Conservation (phyloP, 2,113 vertebrate genomes). For the Microcebus lehilahytsara region DNA sequence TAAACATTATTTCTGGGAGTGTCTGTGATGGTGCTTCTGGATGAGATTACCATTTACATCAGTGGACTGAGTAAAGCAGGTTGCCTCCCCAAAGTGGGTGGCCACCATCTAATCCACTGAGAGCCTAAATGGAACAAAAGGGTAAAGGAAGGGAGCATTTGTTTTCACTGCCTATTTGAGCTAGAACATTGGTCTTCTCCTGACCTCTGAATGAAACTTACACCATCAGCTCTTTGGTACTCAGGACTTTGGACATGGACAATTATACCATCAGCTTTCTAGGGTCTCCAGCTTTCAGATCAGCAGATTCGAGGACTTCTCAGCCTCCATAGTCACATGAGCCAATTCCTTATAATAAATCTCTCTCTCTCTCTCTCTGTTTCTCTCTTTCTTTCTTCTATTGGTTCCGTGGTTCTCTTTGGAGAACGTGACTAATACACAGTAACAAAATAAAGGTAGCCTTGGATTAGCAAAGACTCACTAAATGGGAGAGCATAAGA, state of each 20-base stretch:
- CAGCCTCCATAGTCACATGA: neutral
- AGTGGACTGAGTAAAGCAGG: neutral
- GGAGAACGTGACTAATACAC: neutral
- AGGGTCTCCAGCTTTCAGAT: neutral
- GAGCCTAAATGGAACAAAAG: neutral
- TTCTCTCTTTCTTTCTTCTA: accelerated
- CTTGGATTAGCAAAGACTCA: neutral
- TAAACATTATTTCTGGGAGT: neutral
- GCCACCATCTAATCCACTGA: neutral
- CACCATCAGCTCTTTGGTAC: neutral
- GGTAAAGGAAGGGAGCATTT: neutral
- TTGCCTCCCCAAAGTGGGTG: neutral
- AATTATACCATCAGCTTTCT: neutral
- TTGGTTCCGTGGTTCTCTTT: neutral
- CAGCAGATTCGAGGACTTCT: neutral
- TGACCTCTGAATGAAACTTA: neutral
- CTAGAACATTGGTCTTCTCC: neutral
- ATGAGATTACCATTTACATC: neutral
- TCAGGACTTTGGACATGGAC: neutral
- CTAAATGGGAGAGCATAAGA: neutral
- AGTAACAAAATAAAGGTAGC: neutral
- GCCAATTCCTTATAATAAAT: neutral
- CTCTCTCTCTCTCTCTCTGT: neutral
- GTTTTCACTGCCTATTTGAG: neutral
- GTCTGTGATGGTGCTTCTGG: neutral